Percentiles rank a stretch among this genome's conserved stretches.
Conservation (phyloP, 2,797 vertebrate species). For the Galagoides demidoff region DNA sequence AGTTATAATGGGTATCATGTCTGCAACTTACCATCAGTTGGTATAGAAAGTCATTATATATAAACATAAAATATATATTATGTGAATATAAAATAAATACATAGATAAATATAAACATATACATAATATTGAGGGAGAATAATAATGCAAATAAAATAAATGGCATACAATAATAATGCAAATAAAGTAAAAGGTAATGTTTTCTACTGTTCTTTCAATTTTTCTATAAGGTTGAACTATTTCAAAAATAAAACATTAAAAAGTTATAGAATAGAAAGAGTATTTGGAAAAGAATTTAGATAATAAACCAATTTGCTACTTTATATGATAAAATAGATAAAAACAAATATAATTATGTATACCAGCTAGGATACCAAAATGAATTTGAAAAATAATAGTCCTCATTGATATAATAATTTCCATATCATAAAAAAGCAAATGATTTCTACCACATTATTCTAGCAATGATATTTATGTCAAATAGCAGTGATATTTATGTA, state of each 20-base stretch:
- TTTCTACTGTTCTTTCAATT: background rate
- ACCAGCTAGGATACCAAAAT: background rate
- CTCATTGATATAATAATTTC: background rate
- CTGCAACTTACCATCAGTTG: background rate
- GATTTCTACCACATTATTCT: background rate
- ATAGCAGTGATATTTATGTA: slow-evolving; percentile 56
- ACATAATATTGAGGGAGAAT: background rate
- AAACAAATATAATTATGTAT: background rate
- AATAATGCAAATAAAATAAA: background rate
- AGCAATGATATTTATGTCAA: background rate
- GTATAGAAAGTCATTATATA: background rate
- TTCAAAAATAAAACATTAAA: slow-evolving; percentile 27
- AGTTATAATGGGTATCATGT: background rate
- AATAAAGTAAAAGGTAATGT: background rate
- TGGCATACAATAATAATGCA: background rate
- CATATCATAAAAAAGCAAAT: background rate
- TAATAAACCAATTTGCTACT: background rate
- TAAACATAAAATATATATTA: background rate
- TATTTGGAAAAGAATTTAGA: background rate
- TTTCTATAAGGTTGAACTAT: background rate
- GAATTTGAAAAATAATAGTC: background rate
- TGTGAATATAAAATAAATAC: background rate
- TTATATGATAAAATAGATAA: background rate
- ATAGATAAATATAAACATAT: background rate
- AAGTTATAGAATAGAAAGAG: background rate